A percentile compares a stretch with the other conserved stretches of the same genome.
These are phyloP conservation scores for Aleiodes alternator DNA, from an alignment of 2,888 invertebrate genomes.

Conservation along the genomic window DNA sequence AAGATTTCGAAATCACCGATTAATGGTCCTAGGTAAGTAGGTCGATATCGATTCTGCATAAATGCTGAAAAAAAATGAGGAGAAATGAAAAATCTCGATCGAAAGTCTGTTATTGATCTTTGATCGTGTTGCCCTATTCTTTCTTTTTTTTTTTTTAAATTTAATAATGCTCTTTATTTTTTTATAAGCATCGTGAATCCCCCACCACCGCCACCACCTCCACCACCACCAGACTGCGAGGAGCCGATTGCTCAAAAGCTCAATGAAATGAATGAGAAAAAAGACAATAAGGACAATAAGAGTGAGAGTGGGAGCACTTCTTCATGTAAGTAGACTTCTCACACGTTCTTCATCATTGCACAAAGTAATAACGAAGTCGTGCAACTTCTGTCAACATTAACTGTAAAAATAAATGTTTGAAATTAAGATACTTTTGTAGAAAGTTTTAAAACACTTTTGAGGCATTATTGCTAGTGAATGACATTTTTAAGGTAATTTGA, in stretches of 20 bases:
- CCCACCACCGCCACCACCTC: constrained; percentile 71
- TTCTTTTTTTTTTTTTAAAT: constrained; percentile 30
- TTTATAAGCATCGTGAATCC: constrained; percentile 51
- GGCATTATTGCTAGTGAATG: too few species aligned
- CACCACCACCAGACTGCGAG: constrained; percentile 70
- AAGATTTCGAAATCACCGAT: constrained; percentile 66
- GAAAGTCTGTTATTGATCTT: constrained; percentile 30
- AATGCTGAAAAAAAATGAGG: constrained; percentile 38
- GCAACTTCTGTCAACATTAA: too few species aligned
- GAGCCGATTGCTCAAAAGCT: constrained; percentile 61
- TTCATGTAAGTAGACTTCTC: constrained; percentile 56
- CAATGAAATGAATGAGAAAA: constrained; percentile 58
- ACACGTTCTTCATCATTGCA: background rate
- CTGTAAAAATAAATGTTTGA: too few species aligned
- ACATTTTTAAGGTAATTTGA: too few species aligned
- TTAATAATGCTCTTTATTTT: constrained; percentile 1
- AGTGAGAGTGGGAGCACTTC: constrained; percentile 61
- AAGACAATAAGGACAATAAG: constrained; percentile 61
- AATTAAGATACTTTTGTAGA: too few species aligned
- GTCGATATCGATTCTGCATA: constrained; percentile 33
- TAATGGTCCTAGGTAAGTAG: constrained; percentile 69
- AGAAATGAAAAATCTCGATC: constrained; percentile 47
- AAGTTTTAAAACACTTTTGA: too few species aligned
- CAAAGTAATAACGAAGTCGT: background rate
- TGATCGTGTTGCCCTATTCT: background rate